Conservation (phyloP, 2,888 invertebrate genomes). For the Oscheius myriophilus region DNA sequence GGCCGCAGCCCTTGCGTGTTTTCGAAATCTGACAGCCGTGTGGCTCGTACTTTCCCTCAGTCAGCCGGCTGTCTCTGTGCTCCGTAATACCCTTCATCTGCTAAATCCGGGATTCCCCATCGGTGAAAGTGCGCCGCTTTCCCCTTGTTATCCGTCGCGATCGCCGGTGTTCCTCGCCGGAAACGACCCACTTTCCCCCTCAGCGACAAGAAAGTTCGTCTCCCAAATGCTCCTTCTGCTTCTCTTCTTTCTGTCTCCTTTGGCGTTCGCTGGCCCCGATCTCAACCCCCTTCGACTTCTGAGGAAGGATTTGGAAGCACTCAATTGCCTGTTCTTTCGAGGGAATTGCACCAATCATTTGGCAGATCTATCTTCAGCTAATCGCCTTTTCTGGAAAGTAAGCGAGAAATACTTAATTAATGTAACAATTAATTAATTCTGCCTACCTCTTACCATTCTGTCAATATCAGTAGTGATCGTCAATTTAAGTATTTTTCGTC, state of each 20-base stretch:
- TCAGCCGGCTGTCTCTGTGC: no score
- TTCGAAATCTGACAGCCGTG: no score
- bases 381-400: slow-evolving; percentile 36
- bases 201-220: slow-evolving; percentile 8
- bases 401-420: slow-evolving; percentile 12
- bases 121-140: no score
- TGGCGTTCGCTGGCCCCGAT: neutral
- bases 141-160: neutral
- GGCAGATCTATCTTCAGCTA: slow-evolving; percentile 35
- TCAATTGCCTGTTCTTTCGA: slow-evolving; percentile 40
- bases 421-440: no score
- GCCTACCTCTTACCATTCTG: no score
- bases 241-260: slow-evolving; percentile 12
- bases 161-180: slow-evolving; percentile 9
- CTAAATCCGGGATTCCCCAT: no score
- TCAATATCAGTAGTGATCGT: no score
- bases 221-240: slow-evolving; percentile 8
- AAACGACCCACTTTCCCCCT: slow-evolving; percentile 1
- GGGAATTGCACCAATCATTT: slow-evolving; percentile 34
- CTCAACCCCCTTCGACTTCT: slow-evolving; percentile 18
- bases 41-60: no score
- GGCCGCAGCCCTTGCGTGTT: no score
- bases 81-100: no score
- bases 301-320: slow-evolving; percentile 28
- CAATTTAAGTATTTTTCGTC: no score